Base-by-base conservation (phyloP, 1,140 invertebrate genomes). In the Anastrepha obliqua region DNA sequence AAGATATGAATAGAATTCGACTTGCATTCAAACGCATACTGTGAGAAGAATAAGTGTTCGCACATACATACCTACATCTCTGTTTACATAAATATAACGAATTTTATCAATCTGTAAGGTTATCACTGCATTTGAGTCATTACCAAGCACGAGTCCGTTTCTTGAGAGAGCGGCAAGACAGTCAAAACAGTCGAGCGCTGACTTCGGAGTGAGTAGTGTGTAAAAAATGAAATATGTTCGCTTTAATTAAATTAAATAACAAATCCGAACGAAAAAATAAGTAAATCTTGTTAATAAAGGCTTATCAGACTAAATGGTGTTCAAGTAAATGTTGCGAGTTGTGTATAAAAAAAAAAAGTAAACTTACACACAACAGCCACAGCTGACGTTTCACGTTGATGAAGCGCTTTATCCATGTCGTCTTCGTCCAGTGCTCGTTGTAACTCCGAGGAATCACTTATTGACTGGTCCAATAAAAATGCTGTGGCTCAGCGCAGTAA, bases 401-500 rank as follows among this genome's bases (percentile, higher is more conserved):
- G 70, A 17, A 7, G 44, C 70, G 17, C 67, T 17, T 17, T 5
- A 44, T 15, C 42, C 8, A 81, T 81, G 74, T 55, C 55, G 17
- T n/a, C 74, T 29, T 81, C 51, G 74, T 3, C 20, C 44, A 81
- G 29, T 55, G 47, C 17, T 15, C 74, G 74, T 29, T 81, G 74
- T 9, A 81, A 55, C n/a, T 81, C 74, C 2, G 74, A 81, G 74
- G 74, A 81, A 13, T 81, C 74, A 15, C 74, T 81, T 9, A 55
- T 81, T 42, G 55, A 20, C n/a, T 81, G 74, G 74, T 81, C 74
- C 15, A 81, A 81, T 81, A 44, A 20, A 20, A 81, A 81, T 81
- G 74, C 74, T 81, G 74, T 81, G 74, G 74, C 74, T 20, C 74
- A 81, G n/a, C 74, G 74, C 9, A 81, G 74, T n/a, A 81, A 81